phyloP scores from a whole-genome alignment of 2,113 vertebrate species.

The Lagopus muta region DNA sequence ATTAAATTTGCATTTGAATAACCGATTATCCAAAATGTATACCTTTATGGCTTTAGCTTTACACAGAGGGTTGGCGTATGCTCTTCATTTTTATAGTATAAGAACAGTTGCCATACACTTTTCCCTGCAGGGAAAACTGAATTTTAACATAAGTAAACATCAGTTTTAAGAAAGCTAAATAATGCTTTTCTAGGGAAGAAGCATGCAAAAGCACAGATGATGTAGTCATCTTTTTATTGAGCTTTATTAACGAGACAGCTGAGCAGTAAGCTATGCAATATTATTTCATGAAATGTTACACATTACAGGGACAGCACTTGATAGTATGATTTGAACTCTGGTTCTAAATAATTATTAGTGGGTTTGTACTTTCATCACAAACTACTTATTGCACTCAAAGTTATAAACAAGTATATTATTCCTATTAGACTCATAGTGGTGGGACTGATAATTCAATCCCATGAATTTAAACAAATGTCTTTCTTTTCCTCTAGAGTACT shows the following conservation, averaged over 20 bases:
- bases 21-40: conserved; percentile 2
- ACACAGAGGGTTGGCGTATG: not conserved
- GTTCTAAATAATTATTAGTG: not conserved
- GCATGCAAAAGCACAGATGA: not conserved
- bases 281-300: conserved; percentile 6
- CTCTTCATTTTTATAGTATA: not conserved
- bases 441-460: not conserved
- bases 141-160: not conserved
- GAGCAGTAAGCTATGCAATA: not conserved
- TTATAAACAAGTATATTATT: not conserved
- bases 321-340: not conserved
- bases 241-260: not conserved
- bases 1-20: conserved; percentile 18
- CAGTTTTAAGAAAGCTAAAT: not conserved
- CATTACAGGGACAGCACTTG: not conserved
- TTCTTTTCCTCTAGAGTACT: not conserved
- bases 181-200: not conserved
- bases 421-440: not conserved
- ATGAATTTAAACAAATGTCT: not conserved
- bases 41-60: not conserved
- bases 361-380: conserved; percentile 5
- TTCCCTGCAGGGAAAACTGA: not conserved
- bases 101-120: not conserved
- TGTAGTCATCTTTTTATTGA: not conserved
- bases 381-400: not conserved